Base-by-base conservation (phyloP, 2,797 vertebrate genomes). In the Poeciliopsis presidionis region DNA sequence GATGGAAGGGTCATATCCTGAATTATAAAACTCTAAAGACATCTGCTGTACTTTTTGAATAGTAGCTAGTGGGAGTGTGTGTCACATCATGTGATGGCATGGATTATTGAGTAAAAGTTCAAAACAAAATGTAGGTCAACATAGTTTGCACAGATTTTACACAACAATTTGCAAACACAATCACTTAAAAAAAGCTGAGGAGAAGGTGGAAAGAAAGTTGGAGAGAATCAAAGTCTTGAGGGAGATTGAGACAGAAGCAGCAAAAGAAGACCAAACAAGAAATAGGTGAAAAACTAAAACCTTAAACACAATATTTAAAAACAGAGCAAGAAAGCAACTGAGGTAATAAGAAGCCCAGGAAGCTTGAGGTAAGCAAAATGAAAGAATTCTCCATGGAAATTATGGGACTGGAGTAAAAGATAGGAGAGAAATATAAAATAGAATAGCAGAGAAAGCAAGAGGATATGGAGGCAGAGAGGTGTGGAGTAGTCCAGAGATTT, bases 401-500 rank as follows among this genome's bases (percentile, higher is more conserved):
- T 36, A 84, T 46, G 74, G 39, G 13, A 78, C 39, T n/a, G 0
- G 55, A 82, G 72, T 77, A 84, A 84, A 86, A 88, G 77, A 87
- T 51, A 73, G 47, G 30, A 69, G 72, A 85, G 77, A 73, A 82
- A 81, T 7, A 70, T 55, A 74, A 65, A 76, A 79, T 67, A 81
- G 71, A 47, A 81, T 20, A 45, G 69, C 36, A 47, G 57, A 76
- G 80, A 75, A 76, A 74, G 85, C 46, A 61, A 82, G 83, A 77
- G 59, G 72, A 74, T 51, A 81, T 53, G 78, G 81, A 78, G 73
- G 87, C 78, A 78, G 83, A 85, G 86, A 86, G 87, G 84, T 84
- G 84, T 78, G 84, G 87, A 90, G 87, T n/a, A 80, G 92, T 89
- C 88, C 86, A 86, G 89, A 93, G 93, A 93, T 94, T 93, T 93